Evolutionary conservation across 2,888 invertebrate genomes (phyloP), one percentile per base, ranked within the genome.

Genomic region (Acrobasis suavella): DNA sequence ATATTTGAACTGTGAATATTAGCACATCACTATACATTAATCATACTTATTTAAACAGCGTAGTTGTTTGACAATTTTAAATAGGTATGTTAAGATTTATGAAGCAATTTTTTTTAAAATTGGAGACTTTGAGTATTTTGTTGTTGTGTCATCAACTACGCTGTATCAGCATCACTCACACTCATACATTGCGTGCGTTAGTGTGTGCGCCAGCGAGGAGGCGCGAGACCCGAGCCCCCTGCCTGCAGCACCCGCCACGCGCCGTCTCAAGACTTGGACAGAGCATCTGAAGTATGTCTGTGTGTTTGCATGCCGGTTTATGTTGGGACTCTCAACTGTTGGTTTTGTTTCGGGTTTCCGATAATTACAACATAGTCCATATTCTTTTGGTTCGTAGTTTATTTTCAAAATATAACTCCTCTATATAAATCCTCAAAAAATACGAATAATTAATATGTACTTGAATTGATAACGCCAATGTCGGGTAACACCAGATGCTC

Each of bases 211-310:
- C 74, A 66, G 67, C 67, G 72, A 68, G 69, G 70, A 70, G 72
- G 71, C 71, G 72, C 65, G 73, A 55, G 73, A 73, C 75, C 76
- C 72, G 74, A 75, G 77, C 61, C 80, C 80, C 72, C 75, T 76
- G 72, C 77, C 79, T 68, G 78, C 75, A 68, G 78, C 68, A 69
- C 73, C 73, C 66, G 74, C 79, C 67, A 69, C 85, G 64, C 86
- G 90, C 67, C 89, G 90, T 69, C 82, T 87, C 83, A 90, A 91
- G 86, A 85, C 80, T 63, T 90, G 91, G 90, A 83, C 88, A 69
- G 87, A 89, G 72, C 85, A 86, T 67, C 73, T 89, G 78, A 91
- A 91, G 91, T 91, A 91, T 78, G 89, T 89, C 75, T 69, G 65
- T 69, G 69, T 76, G 64, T 67, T 67, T 76, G 79, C 80, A 80